A percentile compares a stretch with the other conserved stretches of the same genome.
Conservation (phyloP, 2,113 vertebrate genomes). For the Myotis lucifugus region DNA sequence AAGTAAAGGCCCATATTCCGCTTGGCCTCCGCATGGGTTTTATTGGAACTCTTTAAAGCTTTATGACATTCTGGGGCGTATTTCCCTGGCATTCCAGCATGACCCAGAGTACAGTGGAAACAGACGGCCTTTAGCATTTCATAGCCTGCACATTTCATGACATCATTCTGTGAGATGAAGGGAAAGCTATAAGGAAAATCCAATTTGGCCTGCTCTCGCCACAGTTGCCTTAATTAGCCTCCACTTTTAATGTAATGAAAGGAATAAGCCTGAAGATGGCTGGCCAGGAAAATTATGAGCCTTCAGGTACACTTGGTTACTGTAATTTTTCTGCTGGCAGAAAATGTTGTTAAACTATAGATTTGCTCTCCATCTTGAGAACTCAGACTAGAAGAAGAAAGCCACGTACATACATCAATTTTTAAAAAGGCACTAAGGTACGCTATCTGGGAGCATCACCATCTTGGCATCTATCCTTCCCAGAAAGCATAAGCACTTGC, state of each 20-base stretch:
- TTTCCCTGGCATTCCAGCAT: slow-evolving; percentile 62
- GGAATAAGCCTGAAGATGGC: slow-evolving; percentile 64
- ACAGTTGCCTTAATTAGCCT: slow-evolving; percentile 66
- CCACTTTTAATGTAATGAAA: slow-evolving; percentile 73
- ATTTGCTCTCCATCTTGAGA: slow-evolving; percentile 50
- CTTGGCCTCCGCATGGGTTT: slow-evolving; percentile 10
- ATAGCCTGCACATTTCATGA: slow-evolving; percentile 64
- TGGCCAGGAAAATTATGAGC: slow-evolving; percentile 61
- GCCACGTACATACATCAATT: background rate
- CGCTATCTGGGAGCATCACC: background rate
- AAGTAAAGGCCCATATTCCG: background rate
- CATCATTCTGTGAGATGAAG: slow-evolving; percentile 71
- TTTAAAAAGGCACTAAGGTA: slow-evolving; percentile 38
- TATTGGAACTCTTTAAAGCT: slow-evolving; percentile 75
- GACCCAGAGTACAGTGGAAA: slow-evolving; percentile 45
- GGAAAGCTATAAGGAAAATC: slow-evolving; percentile 61
- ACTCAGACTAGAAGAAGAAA: slow-evolving; percentile 13
- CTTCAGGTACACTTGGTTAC: slow-evolving; percentile 26
- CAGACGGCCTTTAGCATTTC: slow-evolving; percentile 69
- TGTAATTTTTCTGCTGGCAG: slow-evolving; percentile 62
- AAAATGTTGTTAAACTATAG: background rate
- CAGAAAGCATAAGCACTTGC: background rate
- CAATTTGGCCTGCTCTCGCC: slow-evolving; percentile 36
- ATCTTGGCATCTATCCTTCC: background rate
- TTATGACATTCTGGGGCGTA: slow-evolving; percentile 59